Conservation (phyloP, 2,888 invertebrate genomes). For the Noctua comes region DNA sequence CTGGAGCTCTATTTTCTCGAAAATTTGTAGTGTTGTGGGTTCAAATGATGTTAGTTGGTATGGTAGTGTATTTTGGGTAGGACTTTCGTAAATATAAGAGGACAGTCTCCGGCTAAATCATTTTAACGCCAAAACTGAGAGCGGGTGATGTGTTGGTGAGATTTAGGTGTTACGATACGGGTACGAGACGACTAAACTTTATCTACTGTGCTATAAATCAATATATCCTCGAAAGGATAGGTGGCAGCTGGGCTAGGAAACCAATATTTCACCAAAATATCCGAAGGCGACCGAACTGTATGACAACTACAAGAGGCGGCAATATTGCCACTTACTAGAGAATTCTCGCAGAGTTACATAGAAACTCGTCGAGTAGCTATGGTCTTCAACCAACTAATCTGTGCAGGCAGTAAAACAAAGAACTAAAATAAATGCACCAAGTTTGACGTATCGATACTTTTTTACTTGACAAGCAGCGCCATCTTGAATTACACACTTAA, state of each 20-base stretch:
- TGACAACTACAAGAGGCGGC: too few species aligned
- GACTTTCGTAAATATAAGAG: constrained; percentile 78
- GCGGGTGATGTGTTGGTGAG: constrained; percentile 71
- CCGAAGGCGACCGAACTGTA: too few species aligned
- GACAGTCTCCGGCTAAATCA: constrained; percentile 82
- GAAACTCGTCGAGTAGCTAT: too few species aligned
- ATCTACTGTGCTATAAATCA: not conserved
- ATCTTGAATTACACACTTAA: too few species aligned
- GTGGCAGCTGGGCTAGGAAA: not conserved
- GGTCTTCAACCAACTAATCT: too few species aligned
- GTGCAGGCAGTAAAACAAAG: too few species aligned
- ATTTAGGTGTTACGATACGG: constrained; percentile 70
- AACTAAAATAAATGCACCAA: too few species aligned
- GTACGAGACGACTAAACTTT: constrained; percentile 42
- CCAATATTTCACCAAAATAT: not conserved
- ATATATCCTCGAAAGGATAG: not conserved
- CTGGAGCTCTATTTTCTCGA: constrained; percentile 27
- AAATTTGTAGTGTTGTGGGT: constrained; percentile 15
- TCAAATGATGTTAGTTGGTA: constrained; percentile 64
- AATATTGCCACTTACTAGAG: too few species aligned
- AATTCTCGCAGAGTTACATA: too few species aligned
- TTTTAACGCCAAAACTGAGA: constrained; percentile 86
- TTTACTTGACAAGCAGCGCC: too few species aligned
- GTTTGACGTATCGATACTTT: too few species aligned
- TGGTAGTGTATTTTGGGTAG: constrained; percentile 75